Percentiles rank a stretch among this genome's conserved stretches.
phyloP scores from a whole-genome alignment of 2,113 vertebrate genomes.

The Cyphomyrus plagiostoma region DNA sequence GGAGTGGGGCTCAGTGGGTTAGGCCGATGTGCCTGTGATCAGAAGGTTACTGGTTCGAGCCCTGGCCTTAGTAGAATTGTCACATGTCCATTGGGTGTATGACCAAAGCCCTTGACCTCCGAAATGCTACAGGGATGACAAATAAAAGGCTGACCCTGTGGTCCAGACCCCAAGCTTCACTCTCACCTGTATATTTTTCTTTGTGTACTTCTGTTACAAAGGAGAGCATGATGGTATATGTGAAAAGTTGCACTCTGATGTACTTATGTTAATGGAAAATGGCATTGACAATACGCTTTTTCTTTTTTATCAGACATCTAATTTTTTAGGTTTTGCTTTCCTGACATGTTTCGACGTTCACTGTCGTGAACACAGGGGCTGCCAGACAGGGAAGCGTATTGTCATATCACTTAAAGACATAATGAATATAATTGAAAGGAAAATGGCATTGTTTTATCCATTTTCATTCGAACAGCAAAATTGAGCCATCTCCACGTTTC shows the following conservation, averaged over 20 bases:
- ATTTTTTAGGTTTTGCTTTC: too few relatives aligned
- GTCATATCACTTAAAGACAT: too few relatives aligned
- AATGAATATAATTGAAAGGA: too few relatives aligned
- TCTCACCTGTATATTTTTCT: neutral
- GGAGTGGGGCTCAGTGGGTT: neutral
- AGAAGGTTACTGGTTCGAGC: neutral
- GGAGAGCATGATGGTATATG: neutral
- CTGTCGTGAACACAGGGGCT: too few relatives aligned
- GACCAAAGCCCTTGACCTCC: conserved; percentile 18
- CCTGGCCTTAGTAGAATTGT: neutral
- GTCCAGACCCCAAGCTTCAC: neutral
- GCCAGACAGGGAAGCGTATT: too few relatives aligned
- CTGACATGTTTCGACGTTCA: too few relatives aligned
- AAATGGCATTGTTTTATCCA: neutral
- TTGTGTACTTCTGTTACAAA: neutral
- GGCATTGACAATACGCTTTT: too few relatives aligned
- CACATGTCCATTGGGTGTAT: neutral
- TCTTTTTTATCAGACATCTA: too few relatives aligned
- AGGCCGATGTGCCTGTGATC: neutral
- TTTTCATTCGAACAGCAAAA: neutral
- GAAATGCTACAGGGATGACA: neutral
- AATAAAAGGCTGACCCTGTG: neutral
- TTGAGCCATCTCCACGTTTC: neutral
- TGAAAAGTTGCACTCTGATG: neutral
- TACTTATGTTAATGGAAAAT: neutral